These are phyloP conservation scores for Epinephelus malabaricus DNA, from an alignment of 2,797 vertebrate species.

Conservation along the genomic window DNA sequence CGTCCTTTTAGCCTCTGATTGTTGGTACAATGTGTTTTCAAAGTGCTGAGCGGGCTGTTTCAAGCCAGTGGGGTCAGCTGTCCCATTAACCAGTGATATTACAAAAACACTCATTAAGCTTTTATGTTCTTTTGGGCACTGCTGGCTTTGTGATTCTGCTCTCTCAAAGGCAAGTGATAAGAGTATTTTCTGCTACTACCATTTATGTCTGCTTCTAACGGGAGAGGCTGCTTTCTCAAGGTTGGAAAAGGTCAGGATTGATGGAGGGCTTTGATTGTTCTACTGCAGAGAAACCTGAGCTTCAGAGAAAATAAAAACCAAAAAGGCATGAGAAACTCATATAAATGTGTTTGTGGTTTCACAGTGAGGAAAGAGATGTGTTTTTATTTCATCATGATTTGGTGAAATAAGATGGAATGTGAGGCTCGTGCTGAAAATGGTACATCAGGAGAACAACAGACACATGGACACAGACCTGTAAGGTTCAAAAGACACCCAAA, in stretches of 20 bases:
- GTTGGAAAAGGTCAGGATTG: conserved; percentile 77
- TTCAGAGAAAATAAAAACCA: conserved; percentile 38
- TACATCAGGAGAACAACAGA: conserved; percentile 51
- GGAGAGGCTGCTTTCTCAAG: conserved; percentile 63
- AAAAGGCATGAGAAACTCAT: conserved; percentile 20
- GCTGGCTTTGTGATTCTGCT: conserved; percentile 61
- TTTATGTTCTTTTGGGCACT: conserved; percentile 66
- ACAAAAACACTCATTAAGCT: conserved; percentile 78
- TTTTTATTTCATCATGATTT: conserved; percentile 40
- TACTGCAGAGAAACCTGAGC: conserved; percentile 55
- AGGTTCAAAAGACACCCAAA: conserved; percentile 84
- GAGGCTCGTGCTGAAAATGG: conserved; percentile 9
- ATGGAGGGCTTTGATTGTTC: conserved; percentile 71
- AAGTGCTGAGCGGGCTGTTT: conserved; percentile 75
- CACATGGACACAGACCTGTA: conserved; percentile 66
- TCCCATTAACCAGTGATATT: conserved; percentile 76
- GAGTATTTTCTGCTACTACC: conserved; percentile 49
- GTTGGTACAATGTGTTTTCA: conserved; percentile 69
- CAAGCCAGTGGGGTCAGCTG: conserved; percentile 69
- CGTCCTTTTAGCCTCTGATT: conserved; percentile 68
- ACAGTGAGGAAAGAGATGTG: conserved; percentile 26
- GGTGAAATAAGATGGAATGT: conserved; percentile 40
- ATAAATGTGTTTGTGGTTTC: conserved; percentile 46
- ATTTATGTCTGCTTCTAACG: conserved; percentile 64
- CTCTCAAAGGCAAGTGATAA: conserved; percentile 59